Conservation (phyloP, 2,888 invertebrate genomes). For the Aproaerema taeniolella region DNA sequence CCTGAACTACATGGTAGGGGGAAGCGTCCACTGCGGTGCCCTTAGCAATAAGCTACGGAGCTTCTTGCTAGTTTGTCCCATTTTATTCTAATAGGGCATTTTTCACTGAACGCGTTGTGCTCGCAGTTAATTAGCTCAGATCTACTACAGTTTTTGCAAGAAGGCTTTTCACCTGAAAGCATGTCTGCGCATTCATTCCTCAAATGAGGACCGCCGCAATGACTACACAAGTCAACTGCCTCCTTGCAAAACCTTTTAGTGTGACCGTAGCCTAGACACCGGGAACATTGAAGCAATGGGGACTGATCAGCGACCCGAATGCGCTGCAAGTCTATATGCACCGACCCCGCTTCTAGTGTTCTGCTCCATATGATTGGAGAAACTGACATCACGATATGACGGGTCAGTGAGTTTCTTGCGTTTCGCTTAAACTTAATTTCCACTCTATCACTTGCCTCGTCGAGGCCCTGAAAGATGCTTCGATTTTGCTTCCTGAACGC, state of each 20-base stretch:
- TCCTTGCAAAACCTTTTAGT: slow-evolving; percentile 1
- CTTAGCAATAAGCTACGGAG: slow-evolving; percentile 11
- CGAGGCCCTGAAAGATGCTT: background rate
- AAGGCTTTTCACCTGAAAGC: background rate
- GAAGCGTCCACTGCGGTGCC: background rate
- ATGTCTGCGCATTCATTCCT: background rate
- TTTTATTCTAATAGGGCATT: slow-evolving; percentile 1
- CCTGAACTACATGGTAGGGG: slow-evolving; percentile 4
- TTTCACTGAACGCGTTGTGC: slow-evolving; percentile 9
- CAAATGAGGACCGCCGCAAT: slow-evolving; percentile 10
- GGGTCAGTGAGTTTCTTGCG: slow-evolving; percentile 3
- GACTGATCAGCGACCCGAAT: slow-evolving; percentile 9
- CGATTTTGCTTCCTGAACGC: slow-evolving; percentile 13
- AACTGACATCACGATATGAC: slow-evolving; percentile 1
- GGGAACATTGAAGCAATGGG: slow-evolving; percentile 10
- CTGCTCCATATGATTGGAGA: slow-evolving; percentile 4
- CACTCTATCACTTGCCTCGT: background rate
- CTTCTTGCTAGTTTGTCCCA: background rate
- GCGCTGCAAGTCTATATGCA: slow-evolving; percentile 9
- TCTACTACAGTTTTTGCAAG: slow-evolving; percentile 8
- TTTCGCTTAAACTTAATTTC: slow-evolving; percentile 1
- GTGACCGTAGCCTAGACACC: slow-evolving; percentile 12
- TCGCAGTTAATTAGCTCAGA: background rate
- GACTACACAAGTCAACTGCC: slow-evolving; percentile 5
- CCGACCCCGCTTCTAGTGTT: background rate